Percentiles rank a stretch among this genome's conserved stretches.
Evolutionary conservation across 2,113 vertebrate genomes (phyloP).

Genomic region (Lonchura striata): DNA sequence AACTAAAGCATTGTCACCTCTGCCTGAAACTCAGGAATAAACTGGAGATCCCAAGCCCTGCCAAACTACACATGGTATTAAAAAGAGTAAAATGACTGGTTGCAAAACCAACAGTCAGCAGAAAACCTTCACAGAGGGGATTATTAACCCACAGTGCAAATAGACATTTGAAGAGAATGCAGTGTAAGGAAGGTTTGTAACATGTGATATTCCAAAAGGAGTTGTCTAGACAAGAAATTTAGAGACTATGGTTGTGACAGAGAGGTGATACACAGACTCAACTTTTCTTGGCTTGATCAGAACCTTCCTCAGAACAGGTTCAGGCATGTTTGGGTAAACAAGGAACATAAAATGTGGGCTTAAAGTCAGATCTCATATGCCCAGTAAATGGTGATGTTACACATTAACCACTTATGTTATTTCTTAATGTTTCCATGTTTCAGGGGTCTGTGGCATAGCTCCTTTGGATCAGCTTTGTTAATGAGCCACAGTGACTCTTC

Average conservation of each 20-base stretch:
- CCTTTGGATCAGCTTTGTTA: not conserved
- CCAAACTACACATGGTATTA: not conserved
- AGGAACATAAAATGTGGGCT: not conserved
- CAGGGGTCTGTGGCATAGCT: not conserved
- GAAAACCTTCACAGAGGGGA: not conserved
- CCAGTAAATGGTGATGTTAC: not conserved
- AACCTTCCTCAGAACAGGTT: not conserved
- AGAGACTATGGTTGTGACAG: not conserved
- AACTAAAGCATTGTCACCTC: not conserved
- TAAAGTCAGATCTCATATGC: not conserved
- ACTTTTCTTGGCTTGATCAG: not conserved
- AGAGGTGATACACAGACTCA: not conserved
- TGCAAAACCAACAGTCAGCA: not conserved
- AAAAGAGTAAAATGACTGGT: not conserved
- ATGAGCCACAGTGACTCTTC: not conserved
- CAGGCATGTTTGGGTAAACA: not conserved
- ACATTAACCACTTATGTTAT: not conserved
- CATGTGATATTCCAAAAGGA: not conserved
- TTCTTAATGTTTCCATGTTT: not conserved
- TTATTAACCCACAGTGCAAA: not conserved
- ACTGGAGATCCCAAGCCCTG: not conserved
- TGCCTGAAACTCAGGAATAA: not conserved
- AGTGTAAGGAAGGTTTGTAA: not conserved
- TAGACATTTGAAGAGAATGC: not conserved
- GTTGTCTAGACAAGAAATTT: not conserved